Evolutionary conservation across 2,888 invertebrate genomes (phyloP).

Genomic region (Apocheima hispidaria): DNA sequence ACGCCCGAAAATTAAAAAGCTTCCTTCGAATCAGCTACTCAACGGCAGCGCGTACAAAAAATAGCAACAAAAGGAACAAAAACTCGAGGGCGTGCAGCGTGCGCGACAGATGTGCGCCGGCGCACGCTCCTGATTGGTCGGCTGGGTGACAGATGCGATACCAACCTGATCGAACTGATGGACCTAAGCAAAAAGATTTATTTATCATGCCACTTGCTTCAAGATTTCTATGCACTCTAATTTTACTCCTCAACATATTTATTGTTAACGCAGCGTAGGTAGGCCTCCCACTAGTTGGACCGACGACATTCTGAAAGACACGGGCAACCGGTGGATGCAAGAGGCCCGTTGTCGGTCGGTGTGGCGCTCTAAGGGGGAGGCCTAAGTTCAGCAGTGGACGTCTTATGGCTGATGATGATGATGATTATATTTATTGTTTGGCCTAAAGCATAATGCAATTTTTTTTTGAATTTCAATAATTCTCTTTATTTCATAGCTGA

Average conservation of each 20-base stretch:
- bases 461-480: too few relatives aligned
- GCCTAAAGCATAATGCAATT: too few relatives aligned
- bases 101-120: slow-evolving; percentile 74
- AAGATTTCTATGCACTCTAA: slow-evolving; percentile 23
- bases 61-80: slow-evolving; percentile 70
- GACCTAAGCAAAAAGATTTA: slow-evolving; percentile 39
- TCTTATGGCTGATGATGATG: too few relatives aligned
- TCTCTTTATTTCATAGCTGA: too few relatives aligned
- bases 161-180: slow-evolving; percentile 49
- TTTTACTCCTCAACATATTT: neutral
- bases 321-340: too few relatives aligned
- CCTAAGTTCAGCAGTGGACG: too few relatives aligned
- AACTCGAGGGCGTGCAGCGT: slow-evolving; percentile 60
- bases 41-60: slow-evolving; percentile 64
- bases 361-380: too few relatives aligned
- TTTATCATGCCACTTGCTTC: slow-evolving; percentile 37
- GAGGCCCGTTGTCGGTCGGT: too few relatives aligned
- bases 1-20: slow-evolving; percentile 48
- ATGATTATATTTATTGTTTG: too few relatives aligned
- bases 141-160: slow-evolving; percentile 70
- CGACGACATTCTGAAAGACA: too few relatives aligned
- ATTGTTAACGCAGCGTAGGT: too few relatives aligned
- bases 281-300: too few relatives aligned
- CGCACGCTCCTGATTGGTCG: slow-evolving; percentile 73
- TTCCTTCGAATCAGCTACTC: slow-evolving; percentile 42